phyloP scores from a whole-genome alignment of 2,113 vertebrate species.

The Gracilinanus agilis region DNA sequence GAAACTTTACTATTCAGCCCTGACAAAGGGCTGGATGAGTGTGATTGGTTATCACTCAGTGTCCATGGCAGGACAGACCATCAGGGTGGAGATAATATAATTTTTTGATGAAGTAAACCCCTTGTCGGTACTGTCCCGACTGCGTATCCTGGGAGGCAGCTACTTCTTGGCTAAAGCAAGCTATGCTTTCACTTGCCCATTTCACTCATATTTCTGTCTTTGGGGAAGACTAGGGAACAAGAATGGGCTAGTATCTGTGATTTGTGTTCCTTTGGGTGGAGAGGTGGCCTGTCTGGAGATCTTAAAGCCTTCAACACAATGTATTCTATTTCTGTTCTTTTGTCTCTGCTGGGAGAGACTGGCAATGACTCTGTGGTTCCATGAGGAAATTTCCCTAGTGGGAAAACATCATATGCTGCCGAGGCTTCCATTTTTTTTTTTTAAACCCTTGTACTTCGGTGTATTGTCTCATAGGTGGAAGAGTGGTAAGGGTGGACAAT shows the following conservation, averaged over 20 bases:
- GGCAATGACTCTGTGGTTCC: not conserved
- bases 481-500: no score
- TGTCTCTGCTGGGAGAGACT: not conserved
- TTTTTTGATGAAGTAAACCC: not conserved
- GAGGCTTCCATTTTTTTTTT: not conserved
- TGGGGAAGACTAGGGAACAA: not conserved
- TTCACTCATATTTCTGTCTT: not conserved
- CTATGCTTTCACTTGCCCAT: not conserved
- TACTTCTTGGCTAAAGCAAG: not conserved
- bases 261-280: not conserved
- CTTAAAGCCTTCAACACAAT: not conserved
- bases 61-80: not conserved
- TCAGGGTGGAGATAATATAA: not conserved
- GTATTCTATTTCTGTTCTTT: conserved; percentile 1
- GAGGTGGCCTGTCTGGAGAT: not conserved
- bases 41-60: not conserved
- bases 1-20: not conserved
- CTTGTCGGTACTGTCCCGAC: not conserved
- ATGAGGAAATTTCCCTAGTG: not conserved
- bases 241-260: not conserved
- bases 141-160: not conserved
- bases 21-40: not conserved
- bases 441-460: no score
- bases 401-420: not conserved
- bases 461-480: no score